Evolutionary conservation across 2,113 vertebrate genomes (phyloP).

Genomic region (Laterallus jamaicensis): DNA sequence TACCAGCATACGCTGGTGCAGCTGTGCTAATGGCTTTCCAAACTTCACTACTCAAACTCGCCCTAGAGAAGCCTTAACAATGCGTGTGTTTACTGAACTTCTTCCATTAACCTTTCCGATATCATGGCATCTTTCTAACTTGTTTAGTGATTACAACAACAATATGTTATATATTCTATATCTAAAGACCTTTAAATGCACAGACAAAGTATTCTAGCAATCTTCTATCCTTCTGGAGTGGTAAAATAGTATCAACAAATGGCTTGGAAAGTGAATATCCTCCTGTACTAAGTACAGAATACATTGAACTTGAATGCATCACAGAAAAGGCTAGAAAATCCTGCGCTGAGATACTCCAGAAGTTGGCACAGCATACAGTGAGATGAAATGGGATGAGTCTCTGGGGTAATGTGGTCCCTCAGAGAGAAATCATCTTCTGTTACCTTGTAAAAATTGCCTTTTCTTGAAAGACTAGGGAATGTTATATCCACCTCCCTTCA

Average conservation of each 20-base stretch:
- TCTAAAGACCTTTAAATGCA: background rate
- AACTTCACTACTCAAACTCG: constrained; percentile 32
- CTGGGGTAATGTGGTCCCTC: background rate
- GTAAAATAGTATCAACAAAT: background rate
- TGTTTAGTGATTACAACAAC: background rate
- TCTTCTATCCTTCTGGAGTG: background rate
- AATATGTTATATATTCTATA: background rate
- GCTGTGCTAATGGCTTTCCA: constrained; percentile 49
- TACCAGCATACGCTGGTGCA: background rate
- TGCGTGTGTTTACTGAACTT: background rate
- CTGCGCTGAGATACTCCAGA: background rate
- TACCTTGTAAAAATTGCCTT: constrained; percentile 30
- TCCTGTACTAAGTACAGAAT: background rate
- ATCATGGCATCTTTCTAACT: background rate
- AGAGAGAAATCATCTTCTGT: constrained; percentile 5
- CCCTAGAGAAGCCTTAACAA: constrained; percentile 58
- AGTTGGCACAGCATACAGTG: background rate
- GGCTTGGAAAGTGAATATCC: background rate
- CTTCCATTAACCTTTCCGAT: constrained; percentile 25
- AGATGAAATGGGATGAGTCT: constrained; percentile 6
- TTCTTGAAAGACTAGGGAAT: constrained; percentile 7
- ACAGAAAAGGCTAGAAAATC: background rate
- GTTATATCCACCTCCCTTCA: background rate
- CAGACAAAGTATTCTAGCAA: background rate
- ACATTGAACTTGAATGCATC: background rate